Percentiles rank a stretch among this genome's conserved stretches.
Evolutionary conservation across 1,140 invertebrate species (phyloP).

Genomic region (Drosophila varians): DNA sequence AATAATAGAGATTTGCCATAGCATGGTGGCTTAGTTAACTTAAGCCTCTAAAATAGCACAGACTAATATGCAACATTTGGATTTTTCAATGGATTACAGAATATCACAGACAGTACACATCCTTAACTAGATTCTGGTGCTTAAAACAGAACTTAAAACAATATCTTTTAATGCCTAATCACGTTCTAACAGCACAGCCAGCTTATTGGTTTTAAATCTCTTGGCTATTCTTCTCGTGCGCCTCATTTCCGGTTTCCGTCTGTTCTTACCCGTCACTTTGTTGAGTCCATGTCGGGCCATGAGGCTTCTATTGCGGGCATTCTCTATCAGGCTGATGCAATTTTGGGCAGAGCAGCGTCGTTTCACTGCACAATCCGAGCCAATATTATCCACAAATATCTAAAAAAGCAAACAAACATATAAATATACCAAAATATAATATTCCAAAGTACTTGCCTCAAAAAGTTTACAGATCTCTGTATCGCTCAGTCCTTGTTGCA

Average conservation of each 20-base stretch:
- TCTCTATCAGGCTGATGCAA: conserved; percentile 80
- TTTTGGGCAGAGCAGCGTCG: conserved; percentile 80
- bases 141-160: neutral
- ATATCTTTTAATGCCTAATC: neutral
- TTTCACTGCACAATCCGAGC: conserved; percentile 76
- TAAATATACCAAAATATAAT: conserved; percentile 1
- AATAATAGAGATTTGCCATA: conserved; percentile 30
- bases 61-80: neutral
- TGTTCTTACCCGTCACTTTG: conserved; percentile 78
- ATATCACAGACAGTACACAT: too few species aligned
- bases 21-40: conserved; percentile 20
- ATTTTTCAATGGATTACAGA: neutral
- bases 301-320: conserved; percentile 73
- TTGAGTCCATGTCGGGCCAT: conserved; percentile 75
- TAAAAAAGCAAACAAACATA: conserved; percentile 20
- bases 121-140: neutral
- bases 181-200: neutral
- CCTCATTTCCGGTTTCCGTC: conserved; percentile 52
- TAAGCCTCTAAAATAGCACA: neutral
- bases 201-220: neutral
- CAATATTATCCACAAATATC: conserved; percentile 70
- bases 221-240: conserved; percentile 6
- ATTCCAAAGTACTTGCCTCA: conserved; percentile 82
- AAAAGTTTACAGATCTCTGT: conserved; percentile 86
- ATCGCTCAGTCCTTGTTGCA: conserved; percentile 90